Percentiles rank a stretch among this genome's conserved stretches.
Conservation (phyloP, 1,140 invertebrate genomes). For the Yoshiicerus persimilis region DNA sequence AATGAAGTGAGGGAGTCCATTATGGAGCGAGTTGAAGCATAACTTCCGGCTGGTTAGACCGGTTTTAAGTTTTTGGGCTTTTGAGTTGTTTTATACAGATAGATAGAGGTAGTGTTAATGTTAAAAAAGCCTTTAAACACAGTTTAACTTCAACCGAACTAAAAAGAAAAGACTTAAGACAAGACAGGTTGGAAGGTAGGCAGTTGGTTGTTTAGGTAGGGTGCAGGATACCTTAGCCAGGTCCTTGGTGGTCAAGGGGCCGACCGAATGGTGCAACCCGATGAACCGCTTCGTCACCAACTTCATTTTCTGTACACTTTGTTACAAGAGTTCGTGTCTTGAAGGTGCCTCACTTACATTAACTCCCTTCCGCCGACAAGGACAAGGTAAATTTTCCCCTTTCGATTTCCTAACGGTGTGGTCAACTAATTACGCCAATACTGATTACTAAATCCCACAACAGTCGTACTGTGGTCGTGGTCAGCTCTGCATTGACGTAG, state of each 20-base stretch:
- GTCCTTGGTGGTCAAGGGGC: conserved; percentile 71
- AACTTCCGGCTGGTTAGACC: conserved; percentile 31
- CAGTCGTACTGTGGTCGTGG: not conserved
- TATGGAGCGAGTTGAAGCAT: conserved; percentile 14
- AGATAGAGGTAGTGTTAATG: not conserved
- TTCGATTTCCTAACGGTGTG: not conserved
- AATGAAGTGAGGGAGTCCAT: not conserved
- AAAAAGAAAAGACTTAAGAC: conserved; percentile 16
- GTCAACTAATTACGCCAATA: not conserved
- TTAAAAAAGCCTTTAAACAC: conserved; percentile 12
- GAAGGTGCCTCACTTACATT: conserved; percentile 10
- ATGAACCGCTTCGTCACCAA: conserved; percentile 70
- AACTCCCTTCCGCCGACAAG: not conserved
- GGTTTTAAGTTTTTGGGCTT: conserved; percentile 3
- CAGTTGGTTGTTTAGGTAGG: not conserved
- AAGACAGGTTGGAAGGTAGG: conserved; percentile 8
- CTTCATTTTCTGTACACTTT: conserved; percentile 22
- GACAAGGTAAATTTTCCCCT: not conserved
- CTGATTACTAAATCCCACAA: not conserved
- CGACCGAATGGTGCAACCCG: conserved; percentile 82
- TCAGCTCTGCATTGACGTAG: not conserved
- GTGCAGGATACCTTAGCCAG: conserved; percentile 45
- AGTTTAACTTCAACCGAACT: not conserved
- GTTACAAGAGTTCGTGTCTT: conserved; percentile 4
- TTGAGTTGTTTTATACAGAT: not conserved